phyloP scores from a whole-genome alignment of 2,113 vertebrate genomes.

The Accipiter cooperii region DNA sequence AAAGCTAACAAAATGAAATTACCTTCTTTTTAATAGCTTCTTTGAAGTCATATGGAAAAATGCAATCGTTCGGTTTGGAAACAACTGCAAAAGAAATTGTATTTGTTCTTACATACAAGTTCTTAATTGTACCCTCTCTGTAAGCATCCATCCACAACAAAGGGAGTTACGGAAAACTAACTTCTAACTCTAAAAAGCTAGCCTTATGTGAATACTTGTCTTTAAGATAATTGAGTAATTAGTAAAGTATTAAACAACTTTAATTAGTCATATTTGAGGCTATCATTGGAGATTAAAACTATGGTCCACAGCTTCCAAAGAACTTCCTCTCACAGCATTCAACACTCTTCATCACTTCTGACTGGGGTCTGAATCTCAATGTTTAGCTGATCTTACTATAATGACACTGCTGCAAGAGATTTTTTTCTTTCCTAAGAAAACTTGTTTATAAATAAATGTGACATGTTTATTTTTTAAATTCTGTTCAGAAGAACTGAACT shows the following conservation, averaged over 20 bases:
- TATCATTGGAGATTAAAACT: background rate
- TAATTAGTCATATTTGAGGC: background rate
- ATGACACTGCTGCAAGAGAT: background rate
- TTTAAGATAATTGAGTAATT: background rate
- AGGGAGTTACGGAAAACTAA: background rate
- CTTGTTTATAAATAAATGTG: background rate
- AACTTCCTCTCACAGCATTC: background rate
- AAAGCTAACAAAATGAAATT: constrained; percentile 20
- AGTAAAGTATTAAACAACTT: background rate
- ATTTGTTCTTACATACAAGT: background rate
- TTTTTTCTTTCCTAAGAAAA: background rate
- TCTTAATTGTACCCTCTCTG: background rate
- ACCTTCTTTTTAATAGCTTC: constrained; percentile 86
- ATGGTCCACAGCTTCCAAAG: background rate
- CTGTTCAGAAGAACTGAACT: background rate
- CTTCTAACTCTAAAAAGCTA: background rate
- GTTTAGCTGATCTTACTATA: background rate
- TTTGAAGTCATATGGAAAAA: constrained; percentile 92
- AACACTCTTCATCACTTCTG: background rate
- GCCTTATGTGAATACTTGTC: background rate
- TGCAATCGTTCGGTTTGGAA: constrained; percentile 89
- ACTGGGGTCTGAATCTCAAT: background rate
- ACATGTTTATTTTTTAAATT: background rate
- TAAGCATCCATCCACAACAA: background rate
- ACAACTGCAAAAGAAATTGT: constrained; percentile 76